phyloP scores from a whole-genome alignment of 2,888 invertebrate species.

The Ceratothoa steindachneri region DNA sequence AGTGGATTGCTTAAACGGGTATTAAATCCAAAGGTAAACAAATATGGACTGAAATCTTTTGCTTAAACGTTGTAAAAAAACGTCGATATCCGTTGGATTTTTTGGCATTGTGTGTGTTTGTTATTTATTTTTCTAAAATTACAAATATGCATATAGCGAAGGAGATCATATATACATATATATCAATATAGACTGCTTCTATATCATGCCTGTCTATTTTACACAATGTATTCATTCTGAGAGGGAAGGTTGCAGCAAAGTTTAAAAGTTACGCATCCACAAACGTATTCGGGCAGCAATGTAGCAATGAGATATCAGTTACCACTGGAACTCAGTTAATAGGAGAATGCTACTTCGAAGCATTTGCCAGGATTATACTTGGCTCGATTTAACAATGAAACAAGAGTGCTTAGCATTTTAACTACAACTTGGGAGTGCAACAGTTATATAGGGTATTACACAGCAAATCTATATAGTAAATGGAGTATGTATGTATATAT shows the following conservation, averaged over 20 bases:
- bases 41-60: too few relatives aligned
- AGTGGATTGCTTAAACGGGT: too few relatives aligned
- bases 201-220: conserved; percentile 11
- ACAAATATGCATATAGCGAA: too few relatives aligned
- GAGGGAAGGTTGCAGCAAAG: background rate
- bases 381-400: background rate
- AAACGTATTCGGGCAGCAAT: background rate
- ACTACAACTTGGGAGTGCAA: background rate
- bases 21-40: too few relatives aligned
- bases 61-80: too few relatives aligned
- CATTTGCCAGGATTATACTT: background rate
- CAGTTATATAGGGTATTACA: conserved; percentile 1
- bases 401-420: background rate
- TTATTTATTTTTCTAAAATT: too few relatives aligned
- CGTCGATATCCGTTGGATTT: too few relatives aligned
- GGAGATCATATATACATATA: background rate
- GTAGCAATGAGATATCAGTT: background rate
- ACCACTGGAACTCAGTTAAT: background rate
- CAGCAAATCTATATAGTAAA: too few relatives aligned
- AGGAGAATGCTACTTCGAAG: background rate
- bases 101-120: too few relatives aligned
- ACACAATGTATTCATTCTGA: background rate
- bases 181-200: background rate
- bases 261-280: conserved; percentile 2
- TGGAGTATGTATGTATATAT: conserved; percentile 5